Percentiles rank a stretch among this genome's conserved stretches.
phyloP scores from a whole-genome alignment of 2,888 invertebrate species.

The Xanthostigma xanthostigma region DNA sequence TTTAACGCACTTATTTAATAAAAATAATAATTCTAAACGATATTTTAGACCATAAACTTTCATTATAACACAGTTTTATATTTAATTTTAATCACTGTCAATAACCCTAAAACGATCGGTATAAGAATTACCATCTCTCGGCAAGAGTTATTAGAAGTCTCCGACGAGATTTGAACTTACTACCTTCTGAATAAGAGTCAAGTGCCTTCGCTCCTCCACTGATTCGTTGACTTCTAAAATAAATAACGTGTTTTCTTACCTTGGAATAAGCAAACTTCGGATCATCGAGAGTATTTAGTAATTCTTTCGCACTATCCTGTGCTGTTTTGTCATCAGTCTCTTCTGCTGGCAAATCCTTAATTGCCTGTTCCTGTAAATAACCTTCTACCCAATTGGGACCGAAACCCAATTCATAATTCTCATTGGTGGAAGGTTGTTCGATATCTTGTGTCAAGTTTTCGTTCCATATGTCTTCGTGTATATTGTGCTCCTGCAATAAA shows the following conservation, averaged over 20 bases:
- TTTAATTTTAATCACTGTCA: too few relatives aligned
- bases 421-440: conserved; percentile 6
- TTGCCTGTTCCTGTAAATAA: conserved; percentile 31
- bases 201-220: too few relatives aligned
- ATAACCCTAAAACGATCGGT: too few relatives aligned
- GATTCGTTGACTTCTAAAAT: neutral
- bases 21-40: too few relatives aligned
- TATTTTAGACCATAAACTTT: too few relatives aligned
- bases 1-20: too few relatives aligned
- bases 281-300: conserved; percentile 43
- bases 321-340: conserved; percentile 26
- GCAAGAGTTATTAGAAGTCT: too few relatives aligned
- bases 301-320: conserved; percentile 39
- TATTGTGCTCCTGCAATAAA: neutral
- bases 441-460: conserved; percentile 16
- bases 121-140: too few relatives aligned
- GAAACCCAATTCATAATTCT: conserved; percentile 29
- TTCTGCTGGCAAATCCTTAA: conserved; percentile 10
- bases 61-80: too few relatives aligned
- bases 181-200: too few relatives aligned
- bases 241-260: conserved; percentile 22
- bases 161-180: too few relatives aligned
- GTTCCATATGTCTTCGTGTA: neutral
- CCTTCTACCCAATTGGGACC: conserved; percentile 49
- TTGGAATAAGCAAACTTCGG: conserved; percentile 56